Percentiles rank a stretch among this genome's conserved stretches.
These are phyloP conservation scores for Ectemnius lituratus DNA, from an alignment of 2,888 invertebrate genomes.

Conservation along the genomic window DNA sequence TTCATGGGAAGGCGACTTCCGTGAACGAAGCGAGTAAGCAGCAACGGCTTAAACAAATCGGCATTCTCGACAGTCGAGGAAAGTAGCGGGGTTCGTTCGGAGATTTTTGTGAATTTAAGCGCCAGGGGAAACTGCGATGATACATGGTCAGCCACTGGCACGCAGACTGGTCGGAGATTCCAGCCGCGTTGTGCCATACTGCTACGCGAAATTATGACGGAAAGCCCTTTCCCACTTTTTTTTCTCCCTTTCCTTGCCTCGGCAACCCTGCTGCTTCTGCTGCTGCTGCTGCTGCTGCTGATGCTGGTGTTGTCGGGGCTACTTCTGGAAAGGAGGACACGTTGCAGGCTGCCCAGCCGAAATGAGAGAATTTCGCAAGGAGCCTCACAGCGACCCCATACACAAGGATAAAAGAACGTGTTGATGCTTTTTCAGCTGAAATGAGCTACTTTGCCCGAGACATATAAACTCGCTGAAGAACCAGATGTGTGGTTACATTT, in stretches of 20 bases:
- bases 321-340: background rate
- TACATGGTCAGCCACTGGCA: conserved; percentile 46
- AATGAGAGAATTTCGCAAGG: conserved; percentile 3
- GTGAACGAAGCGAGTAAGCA: too few species aligned
- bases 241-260: conserved; percentile 12
- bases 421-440: background rate
- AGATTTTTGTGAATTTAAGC: conserved; percentile 49
- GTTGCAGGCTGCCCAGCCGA: background rate
- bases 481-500: too few species aligned
- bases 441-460: background rate
- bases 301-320: too few species aligned
- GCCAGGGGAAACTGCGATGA: conserved; percentile 44
- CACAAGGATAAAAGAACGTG: conserved; percentile 1
- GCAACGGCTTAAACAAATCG: background rate
- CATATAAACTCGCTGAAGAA: too few species aligned
- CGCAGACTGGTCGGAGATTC: conserved; percentile 52
- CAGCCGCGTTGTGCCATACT: conserved; percentile 46
- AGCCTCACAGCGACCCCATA: background rate
- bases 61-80: background rate
- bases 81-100: background rate
- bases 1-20: too few species aligned
- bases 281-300: too few species aligned
- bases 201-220: conserved; percentile 60
- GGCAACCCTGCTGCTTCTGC: background rate
- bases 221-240: conserved; percentile 43